Evolutionary conservation across 2,797 vertebrate species (phyloP), one percentile per base, ranked within the genome.

Genomic region (Mallotus villosus): DNA sequence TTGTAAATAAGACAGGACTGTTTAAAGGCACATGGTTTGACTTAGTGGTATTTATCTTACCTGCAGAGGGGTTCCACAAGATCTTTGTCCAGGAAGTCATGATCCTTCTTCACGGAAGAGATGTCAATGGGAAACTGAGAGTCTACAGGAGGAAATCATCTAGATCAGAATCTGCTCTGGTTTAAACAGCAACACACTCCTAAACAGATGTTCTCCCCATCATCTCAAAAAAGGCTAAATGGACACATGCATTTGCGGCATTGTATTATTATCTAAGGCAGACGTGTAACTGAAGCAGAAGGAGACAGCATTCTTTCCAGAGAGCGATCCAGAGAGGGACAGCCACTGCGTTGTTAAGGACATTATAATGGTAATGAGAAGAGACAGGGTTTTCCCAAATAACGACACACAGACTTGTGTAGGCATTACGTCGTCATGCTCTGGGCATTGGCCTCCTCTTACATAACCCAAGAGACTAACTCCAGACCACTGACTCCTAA

Each of bases 11-110:
- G 17, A 6, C 34, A 6, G 32, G 21, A 7, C 24, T 46, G 34
- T 11, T 46, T 46, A 46, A 12, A 51, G 24, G 41, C 19, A 73
- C 16, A 41, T 53, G 22, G 5, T 34, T 24, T 49, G 21, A 37
- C 37, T n/a, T 12, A 72, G 53, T 25, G 37, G 5, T 84, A 16
- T 6, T 32, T 61, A 70, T 29, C 82, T 94, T 94, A 99, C 98
- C 97, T 96, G 94, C 93, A 99, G 84, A 99, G 94, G 88, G 98
- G 94, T 88, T 99, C 97, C 91, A 99, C 97, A 24, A 99, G 96
- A 85, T 99, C 98, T 92, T 97, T 98, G 81, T 99, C 98, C 87
- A 99, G 93, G 88, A 99, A 99, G 87, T 99, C 97, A 92, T 99
- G 98, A 85, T 99, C 98, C 81, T 94, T 95, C 90, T 98, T 98